phyloP scores from a whole-genome alignment of 2,888 invertebrate species.

The Acanthococcus lagerstroemiae region DNA sequence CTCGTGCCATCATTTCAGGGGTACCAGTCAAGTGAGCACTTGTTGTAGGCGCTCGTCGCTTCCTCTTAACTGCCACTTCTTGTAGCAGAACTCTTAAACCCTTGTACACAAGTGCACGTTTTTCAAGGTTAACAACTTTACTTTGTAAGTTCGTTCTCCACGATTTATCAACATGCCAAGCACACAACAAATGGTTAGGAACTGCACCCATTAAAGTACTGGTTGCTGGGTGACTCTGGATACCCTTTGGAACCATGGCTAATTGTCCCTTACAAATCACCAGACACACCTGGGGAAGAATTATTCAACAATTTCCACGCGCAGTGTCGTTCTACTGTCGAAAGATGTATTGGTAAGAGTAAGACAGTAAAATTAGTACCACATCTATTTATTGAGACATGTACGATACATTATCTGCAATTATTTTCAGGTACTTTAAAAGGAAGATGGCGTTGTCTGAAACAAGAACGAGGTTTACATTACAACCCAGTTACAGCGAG shows the following conservation, averaged over 20 bases:
- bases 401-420: too few species aligned
- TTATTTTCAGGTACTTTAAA: too few species aligned
- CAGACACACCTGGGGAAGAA: neutral
- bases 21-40: too few species aligned
- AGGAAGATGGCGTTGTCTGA: too few species aligned
- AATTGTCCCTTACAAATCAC: neutral
- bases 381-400: too few species aligned
- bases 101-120: neutral
- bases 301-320: neutral
- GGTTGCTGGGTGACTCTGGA: conserved; percentile 15
- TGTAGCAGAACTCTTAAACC: neutral
- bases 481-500: conserved; percentile 9
- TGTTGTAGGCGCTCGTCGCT: too few species aligned
- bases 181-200: neutral
- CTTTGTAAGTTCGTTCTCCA: neutral
- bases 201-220: neutral
- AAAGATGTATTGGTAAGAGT: neutral
- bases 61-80: too few species aligned
- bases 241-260: conserved; percentile 8
- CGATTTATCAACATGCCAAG: conserved; percentile 1
- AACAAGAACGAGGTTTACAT: conserved; percentile 6
- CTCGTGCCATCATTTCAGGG: too few species aligned
- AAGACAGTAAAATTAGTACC: too few species aligned
- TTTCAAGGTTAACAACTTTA: neutral
- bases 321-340: neutral